Evolutionary conservation across 2,797 vertebrate species (phyloP).

Genomic region (Myotis vivesi): DNA sequence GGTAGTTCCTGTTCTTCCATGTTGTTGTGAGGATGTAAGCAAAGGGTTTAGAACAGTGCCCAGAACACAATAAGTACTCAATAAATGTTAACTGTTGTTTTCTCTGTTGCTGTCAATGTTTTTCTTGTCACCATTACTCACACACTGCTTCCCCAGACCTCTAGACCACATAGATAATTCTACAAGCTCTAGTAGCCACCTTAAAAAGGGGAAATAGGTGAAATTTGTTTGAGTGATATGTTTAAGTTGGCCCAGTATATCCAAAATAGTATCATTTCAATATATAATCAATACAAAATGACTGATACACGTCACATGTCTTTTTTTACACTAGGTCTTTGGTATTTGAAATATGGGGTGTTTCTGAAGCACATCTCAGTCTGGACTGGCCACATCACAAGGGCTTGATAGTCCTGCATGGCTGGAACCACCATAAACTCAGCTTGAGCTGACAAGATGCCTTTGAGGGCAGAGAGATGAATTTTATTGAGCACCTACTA

Average conservation of each 20-base stretch:
- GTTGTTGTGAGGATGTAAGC: background rate
- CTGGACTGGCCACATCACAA: background rate
- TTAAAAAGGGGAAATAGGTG: background rate
- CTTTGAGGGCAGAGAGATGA: background rate
- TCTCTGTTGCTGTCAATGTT: background rate
- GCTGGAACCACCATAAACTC: background rate
- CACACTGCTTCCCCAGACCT: background rate
- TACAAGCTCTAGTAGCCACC: background rate
- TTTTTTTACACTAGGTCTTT: background rate
- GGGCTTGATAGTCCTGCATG: accelerated
- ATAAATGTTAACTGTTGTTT: background rate
- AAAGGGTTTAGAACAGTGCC: background rate
- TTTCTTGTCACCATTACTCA: background rate
- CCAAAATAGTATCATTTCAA: background rate
- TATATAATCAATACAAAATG: background rate
- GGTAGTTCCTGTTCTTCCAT: background rate
- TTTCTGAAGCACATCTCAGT: background rate
- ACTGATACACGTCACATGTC: background rate
- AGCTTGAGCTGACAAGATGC: background rate
- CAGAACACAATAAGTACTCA: background rate
- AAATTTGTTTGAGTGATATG: background rate
- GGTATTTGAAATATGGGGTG: background rate
- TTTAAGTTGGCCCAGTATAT: background rate
- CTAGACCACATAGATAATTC: background rate
- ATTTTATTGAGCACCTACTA: background rate